These are phyloP conservation scores for Xylocampa areola DNA, from an alignment of 2,888 invertebrate genomes.

Conservation along the genomic window DNA sequence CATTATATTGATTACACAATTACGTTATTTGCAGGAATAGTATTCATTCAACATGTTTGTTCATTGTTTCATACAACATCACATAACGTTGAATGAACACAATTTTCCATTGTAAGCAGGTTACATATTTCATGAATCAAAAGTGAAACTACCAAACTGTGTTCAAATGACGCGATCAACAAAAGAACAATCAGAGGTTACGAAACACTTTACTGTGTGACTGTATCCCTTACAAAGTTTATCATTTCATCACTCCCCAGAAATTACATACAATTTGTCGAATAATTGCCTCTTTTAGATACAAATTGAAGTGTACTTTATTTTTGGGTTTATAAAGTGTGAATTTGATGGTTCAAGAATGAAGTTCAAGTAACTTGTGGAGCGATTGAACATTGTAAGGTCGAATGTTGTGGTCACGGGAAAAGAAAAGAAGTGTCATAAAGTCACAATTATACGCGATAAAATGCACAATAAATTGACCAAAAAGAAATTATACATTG, in stretches of 20 bases:
- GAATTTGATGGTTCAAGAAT: slow-evolving; percentile 12
- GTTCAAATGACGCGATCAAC: slow-evolving; percentile 47
- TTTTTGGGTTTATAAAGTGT: slow-evolving; percentile 9
- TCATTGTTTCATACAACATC: slow-evolving; percentile 30
- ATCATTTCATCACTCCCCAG: slow-evolving; percentile 55
- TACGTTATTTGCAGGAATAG: neutral
- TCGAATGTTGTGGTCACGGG: slow-evolving; percentile 18
- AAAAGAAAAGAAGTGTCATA: too few species aligned
- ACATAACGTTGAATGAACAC: slow-evolving; percentile 33
- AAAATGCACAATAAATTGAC: slow-evolving; percentile 12
- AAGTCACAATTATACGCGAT: neutral
- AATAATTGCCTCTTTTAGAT: slow-evolving; percentile 16
- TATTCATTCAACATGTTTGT: neutral
- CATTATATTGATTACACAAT: too few species aligned
- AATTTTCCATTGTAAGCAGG: slow-evolving; percentile 43
- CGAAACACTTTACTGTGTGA: slow-evolving; percentile 47
- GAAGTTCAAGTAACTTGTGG: neutral
- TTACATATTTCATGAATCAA: slow-evolving; percentile 43
- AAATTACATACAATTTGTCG: slow-evolving; percentile 20
- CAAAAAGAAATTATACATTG: neutral
- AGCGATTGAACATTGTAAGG: slow-evolving; percentile 7
- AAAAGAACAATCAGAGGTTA: slow-evolving; percentile 61
- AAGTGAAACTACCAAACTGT: slow-evolving; percentile 50
- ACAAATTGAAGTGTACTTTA: slow-evolving; percentile 23
- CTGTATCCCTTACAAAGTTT: slow-evolving; percentile 54